phyloP scores from a whole-genome alignment of 92 coral and sea anemone genomes.

The Phenganax marumi region DNA sequence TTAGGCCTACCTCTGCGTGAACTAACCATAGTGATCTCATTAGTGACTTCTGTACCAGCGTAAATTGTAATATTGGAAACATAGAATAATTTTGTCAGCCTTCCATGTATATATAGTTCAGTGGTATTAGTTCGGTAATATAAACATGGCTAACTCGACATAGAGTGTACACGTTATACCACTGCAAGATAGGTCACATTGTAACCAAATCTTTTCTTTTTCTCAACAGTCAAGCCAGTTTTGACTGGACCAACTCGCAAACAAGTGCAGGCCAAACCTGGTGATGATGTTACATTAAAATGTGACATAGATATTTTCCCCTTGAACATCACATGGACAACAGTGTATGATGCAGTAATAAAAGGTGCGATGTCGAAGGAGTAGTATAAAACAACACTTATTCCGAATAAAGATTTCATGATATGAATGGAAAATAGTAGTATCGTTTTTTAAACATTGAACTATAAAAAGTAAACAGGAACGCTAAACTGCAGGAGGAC shows the following conservation, averaged over 20 bases:
- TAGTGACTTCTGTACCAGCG: no score
- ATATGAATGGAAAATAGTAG: background rate
- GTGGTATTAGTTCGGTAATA: background rate
- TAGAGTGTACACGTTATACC: background rate
- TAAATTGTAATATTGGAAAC: no score
- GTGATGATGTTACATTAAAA: conserved; percentile 17
- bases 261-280: conserved; percentile 1
- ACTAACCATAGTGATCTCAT: no score
- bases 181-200: background rate
- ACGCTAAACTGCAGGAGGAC: no score
- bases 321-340: conserved; percentile 19
- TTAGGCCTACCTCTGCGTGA: no score
- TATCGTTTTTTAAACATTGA: background rate
- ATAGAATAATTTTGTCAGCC: no score
- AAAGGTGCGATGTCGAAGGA: background rate
- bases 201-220: background rate
- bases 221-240: background rate
- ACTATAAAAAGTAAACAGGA: no score
- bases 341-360: background rate
- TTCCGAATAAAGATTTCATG: no score
- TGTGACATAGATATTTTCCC: conserved; percentile 20
- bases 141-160: background rate
- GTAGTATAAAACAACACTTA: no score
- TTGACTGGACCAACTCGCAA: conserved; percentile 10
- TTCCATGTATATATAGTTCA: no score